Conservation (phyloP, 2,888 invertebrate species). For the Seladonia tumulorum region DNA sequence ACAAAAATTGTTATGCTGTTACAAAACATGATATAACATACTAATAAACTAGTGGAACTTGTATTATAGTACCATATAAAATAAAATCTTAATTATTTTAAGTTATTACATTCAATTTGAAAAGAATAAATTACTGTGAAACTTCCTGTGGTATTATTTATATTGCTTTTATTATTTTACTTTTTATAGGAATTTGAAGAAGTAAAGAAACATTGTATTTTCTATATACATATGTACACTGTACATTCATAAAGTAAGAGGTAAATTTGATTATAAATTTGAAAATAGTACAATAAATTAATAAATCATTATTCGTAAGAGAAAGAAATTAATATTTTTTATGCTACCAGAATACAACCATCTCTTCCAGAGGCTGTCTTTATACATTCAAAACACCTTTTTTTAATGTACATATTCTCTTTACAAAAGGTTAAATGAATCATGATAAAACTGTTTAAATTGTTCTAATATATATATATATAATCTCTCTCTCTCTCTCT, state of each 20-base stretch:
- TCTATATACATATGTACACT: background rate
- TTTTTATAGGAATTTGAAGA: background rate
- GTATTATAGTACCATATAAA: constrained; percentile 66
- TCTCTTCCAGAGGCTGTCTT: background rate
- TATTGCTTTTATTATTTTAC: background rate
- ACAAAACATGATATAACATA: constrained; percentile 69
- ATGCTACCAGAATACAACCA: background rate
- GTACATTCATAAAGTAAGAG: background rate
- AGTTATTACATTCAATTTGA: constrained; percentile 13
- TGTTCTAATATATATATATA: background rate
- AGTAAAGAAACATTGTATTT: background rate
- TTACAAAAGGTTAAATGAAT: background rate
- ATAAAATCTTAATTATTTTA: constrained; percentile 64
- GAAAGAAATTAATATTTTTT: background rate
- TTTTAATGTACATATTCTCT: background rate
- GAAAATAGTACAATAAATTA: background rate
- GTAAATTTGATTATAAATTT: background rate
- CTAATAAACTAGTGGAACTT: constrained; percentile 71
- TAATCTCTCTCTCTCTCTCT: too few relatives aligned
- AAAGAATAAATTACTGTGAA: constrained; percentile 1
- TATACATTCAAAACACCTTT: background rate
- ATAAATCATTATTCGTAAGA: background rate
- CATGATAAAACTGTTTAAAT: background rate
- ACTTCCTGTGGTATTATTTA: constrained; percentile 22
- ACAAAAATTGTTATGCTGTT: constrained; percentile 61